Base-by-base conservation (phyloP, 2,113 vertebrate species). In the Tauraco erythrolophus region DNA sequence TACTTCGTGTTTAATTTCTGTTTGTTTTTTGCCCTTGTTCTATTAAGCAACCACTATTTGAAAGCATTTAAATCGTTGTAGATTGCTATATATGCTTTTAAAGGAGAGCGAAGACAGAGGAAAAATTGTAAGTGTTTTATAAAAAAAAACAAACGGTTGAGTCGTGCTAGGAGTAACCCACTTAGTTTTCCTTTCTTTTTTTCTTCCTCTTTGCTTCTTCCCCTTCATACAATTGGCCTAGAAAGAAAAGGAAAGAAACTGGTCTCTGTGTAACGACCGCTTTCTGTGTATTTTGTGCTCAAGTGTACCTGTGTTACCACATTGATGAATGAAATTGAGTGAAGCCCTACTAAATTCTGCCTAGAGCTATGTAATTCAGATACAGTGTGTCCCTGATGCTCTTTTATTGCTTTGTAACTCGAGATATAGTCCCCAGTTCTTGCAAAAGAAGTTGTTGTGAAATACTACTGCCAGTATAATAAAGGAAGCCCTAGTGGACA, bases 311-410 rank as follows among this genome's bases (percentile, higher is more conserved):
- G 78, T 97, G 94, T 88, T 31, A 93, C 68, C 84, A 95, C 94
- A 92, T 91, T 91, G 98, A 98, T 98, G 97, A 98, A 98, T 98
- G 98, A 98, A 98, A 98, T 97, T 96, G 97, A 98, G 78, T 89
- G 97, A 98, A 98, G 98, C 98, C 96, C 89, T 93, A 28, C 97
- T 94, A 96, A 96, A 96, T 97, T 94, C 60, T 88, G 27, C 56
- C 94, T 64, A 92, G 89, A 90, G 58, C 84, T 30, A 57, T 41
- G 48, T 43, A 46, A n/a, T 76, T 80, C 82, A 85, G 58, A 69
- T 43, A 33, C 41, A 64, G 35, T 35, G 35, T 96, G 85, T 91
- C 92, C 95, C 89, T 78, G 53, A 24, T 75, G 78, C 74, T 94
- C 88, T 77, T 71, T 30, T 35, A 68, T 24, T 57, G 48, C 27